These are phyloP conservation scores for Agonopterix arenella DNA, from an alignment of 2,888 invertebrate genomes.

Conservation along the genomic window DNA sequence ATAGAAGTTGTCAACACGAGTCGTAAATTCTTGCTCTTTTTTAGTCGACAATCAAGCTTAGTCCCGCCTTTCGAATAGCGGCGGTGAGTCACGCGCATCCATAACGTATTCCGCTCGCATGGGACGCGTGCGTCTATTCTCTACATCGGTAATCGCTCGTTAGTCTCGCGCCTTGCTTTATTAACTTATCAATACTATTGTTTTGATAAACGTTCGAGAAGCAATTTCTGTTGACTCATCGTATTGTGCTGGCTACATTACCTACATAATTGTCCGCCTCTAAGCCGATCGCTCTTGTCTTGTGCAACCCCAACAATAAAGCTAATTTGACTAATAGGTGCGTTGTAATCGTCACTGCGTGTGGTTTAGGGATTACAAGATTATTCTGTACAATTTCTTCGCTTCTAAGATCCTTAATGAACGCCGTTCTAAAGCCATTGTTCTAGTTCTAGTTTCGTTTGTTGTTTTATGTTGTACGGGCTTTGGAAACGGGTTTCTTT, in stretches of 20 bases:
- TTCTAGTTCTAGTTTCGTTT: slow-evolving; percentile 44
- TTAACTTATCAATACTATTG: slow-evolving; percentile 77
- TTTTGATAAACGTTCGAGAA: slow-evolving; percentile 69
- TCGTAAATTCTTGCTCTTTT: slow-evolving; percentile 37
- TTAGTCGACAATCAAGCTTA: slow-evolving; percentile 28
- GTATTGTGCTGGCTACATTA: slow-evolving; percentile 60
- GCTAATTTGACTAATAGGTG: slow-evolving; percentile 77
- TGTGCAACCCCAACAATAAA: slow-evolving; percentile 70
- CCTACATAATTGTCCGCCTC: slow-evolving; percentile 65
- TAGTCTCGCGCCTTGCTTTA: slow-evolving; percentile 64
- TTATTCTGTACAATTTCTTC: slow-evolving; percentile 47
- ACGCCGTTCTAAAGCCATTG: slow-evolving; percentile 59
- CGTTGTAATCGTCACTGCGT: slow-evolving; percentile 74
- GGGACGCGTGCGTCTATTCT: slow-evolving; percentile 53
- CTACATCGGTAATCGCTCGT: slow-evolving; percentile 62
- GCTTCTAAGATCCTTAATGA: slow-evolving; percentile 53
- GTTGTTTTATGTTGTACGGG: slow-evolving; percentile 16
- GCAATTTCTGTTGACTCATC: slow-evolving; percentile 72
- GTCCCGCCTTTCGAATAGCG: slow-evolving; percentile 27
- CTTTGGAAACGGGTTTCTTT: slow-evolving; percentile 1
- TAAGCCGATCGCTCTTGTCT: slow-evolving; percentile 65
- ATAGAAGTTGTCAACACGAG: slow-evolving; percentile 42
- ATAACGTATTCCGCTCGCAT: slow-evolving; percentile 56
- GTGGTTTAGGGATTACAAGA: slow-evolving; percentile 71
- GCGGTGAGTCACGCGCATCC: slow-evolving; percentile 22